phyloP scores from a whole-genome alignment of 2,888 invertebrate genomes.

The Apodemia mormo region DNA sequence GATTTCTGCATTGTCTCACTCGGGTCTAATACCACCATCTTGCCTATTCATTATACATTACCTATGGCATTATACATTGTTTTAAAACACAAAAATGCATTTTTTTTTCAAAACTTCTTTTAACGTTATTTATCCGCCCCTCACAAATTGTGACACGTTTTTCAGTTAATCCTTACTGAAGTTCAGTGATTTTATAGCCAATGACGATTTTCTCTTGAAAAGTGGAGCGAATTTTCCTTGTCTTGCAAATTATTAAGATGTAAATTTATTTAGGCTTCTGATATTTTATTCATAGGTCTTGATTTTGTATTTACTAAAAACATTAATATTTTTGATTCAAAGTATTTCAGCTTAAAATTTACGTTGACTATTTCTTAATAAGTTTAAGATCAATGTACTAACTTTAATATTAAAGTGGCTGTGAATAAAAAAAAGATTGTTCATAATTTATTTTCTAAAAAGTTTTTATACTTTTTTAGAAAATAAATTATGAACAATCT shows the following conservation, averaged over 20 bases:
- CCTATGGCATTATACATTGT: no score
- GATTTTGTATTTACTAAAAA: slow-evolving; percentile 15
- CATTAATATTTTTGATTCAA: slow-evolving; percentile 1
- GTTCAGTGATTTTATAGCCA: neutral
- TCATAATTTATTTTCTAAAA: no score
- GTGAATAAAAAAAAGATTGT: no score
- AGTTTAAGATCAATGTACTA: no score
- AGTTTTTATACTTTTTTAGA: no score
- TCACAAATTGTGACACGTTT: neutral
- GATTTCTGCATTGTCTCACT: no score
- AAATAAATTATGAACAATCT: no score
- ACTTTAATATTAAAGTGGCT: no score
- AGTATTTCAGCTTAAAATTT: neutral
- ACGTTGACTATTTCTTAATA: neutral
- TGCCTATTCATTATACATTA: no score
- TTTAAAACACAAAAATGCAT: no score
- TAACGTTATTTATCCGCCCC: neutral
- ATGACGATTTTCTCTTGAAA: slow-evolving; percentile 11
- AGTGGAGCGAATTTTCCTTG: slow-evolving; percentile 19
- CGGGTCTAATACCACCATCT: no score
- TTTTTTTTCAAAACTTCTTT: no score
- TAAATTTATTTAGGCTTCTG: slow-evolving; percentile 23
- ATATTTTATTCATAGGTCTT: slow-evolving; percentile 23
- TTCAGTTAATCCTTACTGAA: neutral
- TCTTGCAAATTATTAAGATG: slow-evolving; percentile 18